Evolutionary conservation across 2,797 vertebrate genomes (phyloP).

Genomic region (Gymnoscopelus microlampas): DNA sequence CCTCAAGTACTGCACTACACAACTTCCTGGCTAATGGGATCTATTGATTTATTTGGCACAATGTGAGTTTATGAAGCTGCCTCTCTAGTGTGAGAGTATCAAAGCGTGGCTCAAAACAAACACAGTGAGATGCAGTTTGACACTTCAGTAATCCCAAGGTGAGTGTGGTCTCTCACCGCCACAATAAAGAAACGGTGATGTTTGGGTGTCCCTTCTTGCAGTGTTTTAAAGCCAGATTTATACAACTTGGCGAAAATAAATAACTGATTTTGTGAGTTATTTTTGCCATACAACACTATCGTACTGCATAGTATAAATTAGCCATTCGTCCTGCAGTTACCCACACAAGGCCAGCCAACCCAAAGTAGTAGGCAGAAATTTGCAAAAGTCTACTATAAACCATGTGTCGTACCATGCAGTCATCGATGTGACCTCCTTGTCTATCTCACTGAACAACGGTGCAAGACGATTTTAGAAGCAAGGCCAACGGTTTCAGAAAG

Average conservation of each 20-base stretch:
- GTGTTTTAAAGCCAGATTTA: neutral
- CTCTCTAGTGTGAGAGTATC: constrained; percentile 72
- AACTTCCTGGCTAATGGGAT: constrained; percentile 78
- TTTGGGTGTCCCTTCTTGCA: constrained; percentile 28
- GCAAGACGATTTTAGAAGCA: constrained; percentile 5
- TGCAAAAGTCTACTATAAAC: neutral
- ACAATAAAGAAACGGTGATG: constrained; percentile 17
- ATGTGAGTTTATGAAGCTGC: constrained; percentile 78
- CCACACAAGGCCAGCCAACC: constrained; percentile 19
- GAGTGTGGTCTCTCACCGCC: constrained; percentile 61
- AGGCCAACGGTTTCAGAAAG: constrained; percentile 31
- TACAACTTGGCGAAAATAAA: no score
- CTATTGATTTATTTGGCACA: constrained; percentile 82
- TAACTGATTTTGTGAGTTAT: no score
- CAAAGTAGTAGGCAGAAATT: constrained; percentile 31
- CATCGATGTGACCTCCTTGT: constrained; percentile 15
- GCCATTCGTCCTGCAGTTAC: constrained; percentile 19
- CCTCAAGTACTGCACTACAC: constrained; percentile 68
- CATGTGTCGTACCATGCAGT: constrained; percentile 17
- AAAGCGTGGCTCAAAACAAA: constrained; percentile 79
- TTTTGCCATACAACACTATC: no score
- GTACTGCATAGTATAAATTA: no score
- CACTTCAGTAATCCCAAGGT: constrained; percentile 70
- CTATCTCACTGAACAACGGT: constrained; percentile 12
- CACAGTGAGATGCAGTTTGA: constrained; percentile 69